A percentile compares a stretch with the other conserved stretches of the same genome.
Conservation (phyloP, 23 tunicate species). For the Halocynthia aurantium region DNA sequence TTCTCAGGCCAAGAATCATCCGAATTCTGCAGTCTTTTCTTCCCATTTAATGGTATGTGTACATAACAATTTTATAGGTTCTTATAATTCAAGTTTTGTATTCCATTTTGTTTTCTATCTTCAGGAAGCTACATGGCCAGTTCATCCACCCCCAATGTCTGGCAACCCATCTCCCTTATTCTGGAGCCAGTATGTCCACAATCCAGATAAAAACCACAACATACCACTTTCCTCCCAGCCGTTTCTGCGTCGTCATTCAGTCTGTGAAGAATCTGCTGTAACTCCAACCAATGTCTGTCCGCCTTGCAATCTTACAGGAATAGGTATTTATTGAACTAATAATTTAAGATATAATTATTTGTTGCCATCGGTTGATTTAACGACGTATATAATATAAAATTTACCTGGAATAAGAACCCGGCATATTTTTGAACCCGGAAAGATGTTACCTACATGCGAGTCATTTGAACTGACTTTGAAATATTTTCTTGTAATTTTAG, state of each 20-base stretch:
- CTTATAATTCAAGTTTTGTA: neutral
- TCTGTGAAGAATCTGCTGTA: constrained; percentile 10
- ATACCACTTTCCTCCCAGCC: neutral
- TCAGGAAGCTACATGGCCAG: constrained; percentile 17
- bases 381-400: no score
- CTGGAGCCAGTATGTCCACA: constrained; percentile 15
- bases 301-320: constrained; percentile 26
- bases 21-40: neutral
- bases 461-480: neutral
- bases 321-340: constrained; percentile 1
- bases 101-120: neutral
- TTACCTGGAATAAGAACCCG: no score
- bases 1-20: neutral
- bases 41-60: constrained; percentile 3
- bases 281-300: constrained; percentile 31
- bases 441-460: neutral
- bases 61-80: neutral
- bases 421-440: no score
- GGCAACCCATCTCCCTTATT: constrained; percentile 9
- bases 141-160: neutral
- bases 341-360: neutral
- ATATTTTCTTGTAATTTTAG: neutral
- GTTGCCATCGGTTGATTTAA: no score
- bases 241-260: constrained; percentile 17
- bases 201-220: constrained; percentile 1